Base-by-base conservation (phyloP, 2,888 invertebrate genomes). In the Drosophila rellima region DNA sequence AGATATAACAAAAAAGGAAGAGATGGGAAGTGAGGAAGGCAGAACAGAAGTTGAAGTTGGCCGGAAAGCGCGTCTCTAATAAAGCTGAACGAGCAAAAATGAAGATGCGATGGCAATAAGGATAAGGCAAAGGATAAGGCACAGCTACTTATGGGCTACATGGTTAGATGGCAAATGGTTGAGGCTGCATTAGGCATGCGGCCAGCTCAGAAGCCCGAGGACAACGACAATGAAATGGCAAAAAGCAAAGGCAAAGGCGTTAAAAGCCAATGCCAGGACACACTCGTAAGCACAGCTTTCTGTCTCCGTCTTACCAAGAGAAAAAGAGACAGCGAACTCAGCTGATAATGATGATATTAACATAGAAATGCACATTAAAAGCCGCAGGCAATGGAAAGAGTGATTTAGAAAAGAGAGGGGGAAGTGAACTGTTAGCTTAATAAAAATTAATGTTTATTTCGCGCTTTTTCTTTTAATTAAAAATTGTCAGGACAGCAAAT, bases 321-420 rank as follows among this genome's bases (percentile, higher is more conserved):
- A 35, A 31, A 29, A 31, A 40, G 29, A 40, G 52, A 29, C n/a
- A 18, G 26, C 8, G 8, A 42, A 17, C 26, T 17, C 37, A 39
- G 45, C 65, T 59, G 78, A 86, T 86, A 86, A 85, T 86, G 84
- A 79, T 85, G 86, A 80, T 83, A 84, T 83, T 85, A 86, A 80
- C 83, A 86, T 76, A 74, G 74, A 82, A 83, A 84, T 80, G 69
- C 77, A 77, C 71, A 82, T 82, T 79, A 80, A 62, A 70, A 80
- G 80, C 82, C 83, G 70, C 78, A 78, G 29, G 39, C 37, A 20
- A 17, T 23, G 60, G 18, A 10, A 5, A 13, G 57, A 29, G 50
- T 3, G 10, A 23, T 7, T 23, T 3, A n/a, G 23, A 3, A 7
- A 23, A 10, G 33, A 5, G 33, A 20, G 42, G 8, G 35, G 23